A percentile compares a stretch with the other conserved stretches of the same genome.
These are phyloP conservation scores for Didymodactylos carnosus DNA, from an alignment of 2,888 invertebrate genomes.

Conservation along the genomic window DNA sequence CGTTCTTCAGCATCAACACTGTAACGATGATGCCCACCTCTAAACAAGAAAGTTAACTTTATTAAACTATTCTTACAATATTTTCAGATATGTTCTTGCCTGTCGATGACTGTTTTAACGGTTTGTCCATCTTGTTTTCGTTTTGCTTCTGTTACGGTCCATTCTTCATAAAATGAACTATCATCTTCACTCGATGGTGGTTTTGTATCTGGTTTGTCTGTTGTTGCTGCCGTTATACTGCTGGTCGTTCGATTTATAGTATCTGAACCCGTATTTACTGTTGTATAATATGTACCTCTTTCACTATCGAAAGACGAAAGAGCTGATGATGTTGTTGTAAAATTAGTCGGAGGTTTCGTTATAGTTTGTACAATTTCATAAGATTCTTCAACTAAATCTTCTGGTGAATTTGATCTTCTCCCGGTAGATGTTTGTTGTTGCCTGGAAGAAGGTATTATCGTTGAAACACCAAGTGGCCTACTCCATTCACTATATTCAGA, in stretches of 20 bases:
- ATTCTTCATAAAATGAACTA: background rate
- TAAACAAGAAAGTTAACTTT: background rate
- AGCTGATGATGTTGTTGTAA: too few species aligned
- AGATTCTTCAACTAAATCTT: background rate
- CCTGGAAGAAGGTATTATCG: background rate
- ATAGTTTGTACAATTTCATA: background rate
- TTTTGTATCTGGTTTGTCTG: background rate
- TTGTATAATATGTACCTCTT: too few species aligned
- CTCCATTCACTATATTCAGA: background rate
- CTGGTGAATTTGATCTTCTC: background rate
- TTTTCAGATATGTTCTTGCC: too few species aligned
- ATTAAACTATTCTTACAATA: background rate
- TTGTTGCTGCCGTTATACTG: too few species aligned
- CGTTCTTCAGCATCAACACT: background rate
- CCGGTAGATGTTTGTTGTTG: background rate
- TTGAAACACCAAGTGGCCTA: background rate
- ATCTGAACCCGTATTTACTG: background rate
- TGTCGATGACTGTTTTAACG: background rate
- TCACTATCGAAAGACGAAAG: too few species aligned
- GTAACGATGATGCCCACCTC: background rate
- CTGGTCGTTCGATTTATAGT: background rate
- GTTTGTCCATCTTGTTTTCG: background rate
- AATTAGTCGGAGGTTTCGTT: background rate
- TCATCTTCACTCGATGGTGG: background rate
- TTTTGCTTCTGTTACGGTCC: background rate